These are phyloP conservation scores for Julus scanicus DNA, from an alignment of 2,888 invertebrate species.

Conservation along the genomic window DNA sequence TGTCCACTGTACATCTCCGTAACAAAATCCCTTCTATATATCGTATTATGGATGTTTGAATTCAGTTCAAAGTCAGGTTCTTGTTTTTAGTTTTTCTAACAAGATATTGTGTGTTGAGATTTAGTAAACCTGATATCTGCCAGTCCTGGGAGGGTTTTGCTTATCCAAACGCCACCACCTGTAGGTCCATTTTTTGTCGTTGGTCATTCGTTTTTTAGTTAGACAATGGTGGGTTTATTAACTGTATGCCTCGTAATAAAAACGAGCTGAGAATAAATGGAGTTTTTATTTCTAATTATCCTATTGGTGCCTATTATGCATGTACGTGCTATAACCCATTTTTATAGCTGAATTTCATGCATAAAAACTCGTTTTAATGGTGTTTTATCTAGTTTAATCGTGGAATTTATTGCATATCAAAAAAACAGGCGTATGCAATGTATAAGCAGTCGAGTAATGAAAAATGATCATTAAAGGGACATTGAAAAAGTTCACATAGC, in stretches of 20 bases:
- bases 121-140: not conserved
- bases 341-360: conserved; percentile 7
- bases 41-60: not conserved
- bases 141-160: not conserved
- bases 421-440: not conserved
- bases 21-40: not conserved
- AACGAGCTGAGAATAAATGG: not conserved
- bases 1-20: not conserved
- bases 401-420: conserved; percentile 13
- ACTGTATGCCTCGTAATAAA: conserved; percentile 1
- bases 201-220: not conserved
- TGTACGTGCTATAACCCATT: not conserved
- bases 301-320: not conserved
- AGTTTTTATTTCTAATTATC: not conserved
- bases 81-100: not conserved
- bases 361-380: conserved; percentile 30
- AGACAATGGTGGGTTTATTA: not conserved
- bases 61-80: conserved; percentile 5
- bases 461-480: not conserved
- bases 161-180: not conserved
- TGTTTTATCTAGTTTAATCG: conserved; percentile 1
- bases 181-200: not conserved
- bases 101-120: not conserved
- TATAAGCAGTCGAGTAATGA: not conserved
- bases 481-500: not conserved